phyloP scores from a whole-genome alignment of 2,888 invertebrate species.

The Fabriciana adippe region DNA sequence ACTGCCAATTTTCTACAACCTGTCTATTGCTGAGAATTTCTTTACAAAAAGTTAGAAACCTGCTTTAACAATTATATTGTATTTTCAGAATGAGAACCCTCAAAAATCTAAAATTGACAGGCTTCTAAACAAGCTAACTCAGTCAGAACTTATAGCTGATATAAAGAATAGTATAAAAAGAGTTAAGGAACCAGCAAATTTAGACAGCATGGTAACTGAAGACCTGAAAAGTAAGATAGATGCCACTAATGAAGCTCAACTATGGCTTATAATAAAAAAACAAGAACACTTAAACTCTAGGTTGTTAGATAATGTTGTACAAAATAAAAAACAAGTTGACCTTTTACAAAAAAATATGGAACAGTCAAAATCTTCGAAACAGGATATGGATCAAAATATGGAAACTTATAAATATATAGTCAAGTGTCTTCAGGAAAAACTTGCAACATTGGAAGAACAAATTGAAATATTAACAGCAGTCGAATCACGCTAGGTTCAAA shows the following conservation, averaged over 20 bases:
- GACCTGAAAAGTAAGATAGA: conserved; percentile 59
- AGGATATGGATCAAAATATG: conserved; percentile 60
- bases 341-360: conserved; percentile 59
- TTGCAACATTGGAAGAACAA: conserved; percentile 73
- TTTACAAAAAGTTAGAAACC: too few species aligned
- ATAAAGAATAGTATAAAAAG: conserved; percentile 56
- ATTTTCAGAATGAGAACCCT: conserved; percentile 38
- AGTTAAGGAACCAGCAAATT: conserved; percentile 60
- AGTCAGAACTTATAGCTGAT: conserved; percentile 61
- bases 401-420: conserved; percentile 70
- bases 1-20: too few species aligned
- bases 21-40: too few species aligned
- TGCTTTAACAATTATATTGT: conserved; percentile 17
- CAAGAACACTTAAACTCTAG: conserved; percentile 66
- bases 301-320: conserved; percentile 57
- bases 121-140: conserved; percentile 55
- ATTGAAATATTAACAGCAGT: conserved; percentile 73
- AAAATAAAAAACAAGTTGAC: conserved; percentile 65
- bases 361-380: conserved; percentile 52
- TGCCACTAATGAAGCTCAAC: conserved; percentile 59
- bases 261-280: conserved; percentile 72
- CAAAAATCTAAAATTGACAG: conserved; percentile 53
- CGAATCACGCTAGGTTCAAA: conserved; percentile 58
- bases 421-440: conserved; percentile 73
- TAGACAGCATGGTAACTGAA: conserved; percentile 59